Percentiles rank a stretch among this genome's conserved stretches.
These are phyloP conservation scores for Deilephila porcellus DNA, from an alignment of 2,888 invertebrate genomes.

Conservation along the genomic window DNA sequence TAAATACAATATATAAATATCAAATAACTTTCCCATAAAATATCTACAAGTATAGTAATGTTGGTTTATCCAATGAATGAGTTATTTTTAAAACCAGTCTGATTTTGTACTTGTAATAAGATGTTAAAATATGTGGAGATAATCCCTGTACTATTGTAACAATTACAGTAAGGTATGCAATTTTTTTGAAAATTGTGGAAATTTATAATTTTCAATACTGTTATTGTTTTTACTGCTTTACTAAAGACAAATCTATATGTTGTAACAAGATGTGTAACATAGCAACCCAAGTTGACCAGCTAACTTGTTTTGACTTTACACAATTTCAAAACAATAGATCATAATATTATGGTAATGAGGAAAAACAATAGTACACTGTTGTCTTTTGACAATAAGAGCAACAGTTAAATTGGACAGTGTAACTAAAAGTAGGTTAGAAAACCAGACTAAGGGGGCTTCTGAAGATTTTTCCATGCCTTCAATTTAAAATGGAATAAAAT, in stretches of 20 bases:
- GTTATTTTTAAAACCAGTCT: too few relatives aligned
- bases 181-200: background rate
- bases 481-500: too few relatives aligned
- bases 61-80: too few relatives aligned
- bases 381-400: background rate
- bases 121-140: too few relatives aligned
- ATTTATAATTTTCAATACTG: background rate
- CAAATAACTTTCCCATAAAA: background rate
- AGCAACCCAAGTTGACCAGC: background rate
- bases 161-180: too few relatives aligned
- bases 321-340: background rate
- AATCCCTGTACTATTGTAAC: too few relatives aligned
- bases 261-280: background rate
- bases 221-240: background rate
- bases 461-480: too few relatives aligned
- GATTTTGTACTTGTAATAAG: too few relatives aligned
- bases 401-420: too few relatives aligned
- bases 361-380: background rate
- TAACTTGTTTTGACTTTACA: background rate
- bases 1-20: background rate
- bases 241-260: background rate
- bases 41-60: background rate
- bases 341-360: background rate
- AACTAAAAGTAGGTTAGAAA: too few relatives aligned
- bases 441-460: too few relatives aligned